Evolutionary conservation across 2,113 vertebrate genomes (phyloP), one percentile per base, ranked within the genome.

Genomic region (Mus spicilegus): DNA sequence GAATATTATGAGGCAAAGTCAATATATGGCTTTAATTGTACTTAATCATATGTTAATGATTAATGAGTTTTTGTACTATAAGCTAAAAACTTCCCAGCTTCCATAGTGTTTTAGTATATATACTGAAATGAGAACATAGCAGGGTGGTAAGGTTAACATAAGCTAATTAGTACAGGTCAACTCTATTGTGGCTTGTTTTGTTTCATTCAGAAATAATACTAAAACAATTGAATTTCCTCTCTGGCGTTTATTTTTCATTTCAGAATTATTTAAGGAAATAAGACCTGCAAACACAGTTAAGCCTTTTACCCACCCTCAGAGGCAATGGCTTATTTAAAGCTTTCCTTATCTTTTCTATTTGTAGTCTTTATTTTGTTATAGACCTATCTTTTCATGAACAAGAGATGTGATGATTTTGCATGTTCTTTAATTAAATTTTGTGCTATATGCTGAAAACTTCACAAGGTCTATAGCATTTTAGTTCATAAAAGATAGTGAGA

Each of bases 131-230:
- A 92, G 81, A 89, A 88, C 95, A 90, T 87, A 70, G 12, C 46
- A n/a, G 56, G 49, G 16, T 82, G 65, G 87, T 88, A 42, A 97
- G 39, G 76, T 92, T 91, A 93, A 73, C 92, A 33, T 46, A 91
- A 39, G 65, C 49, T 90, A 94, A 90, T 89, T 87, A 92, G 76
- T 76, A 81, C n/a, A 80, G 58, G 65, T 86, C 85, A 96, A 46
- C 1, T 26, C 17, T 63, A 7, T 61, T 96, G 56, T 84, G 30
- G 8, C 63, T 97, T 94, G 78, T 70, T 97, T 96, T 77, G 22
- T 54, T 97, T 89, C 94, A 96, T 89, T 14, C 17, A 93, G 46
- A 93, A 96, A 90, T 87, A 91, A 96, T 67, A 22, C 87, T 67
- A 63, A 92, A 94, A 75, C 16, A 86, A 80, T 65, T 46, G 4